phyloP scores from a whole-genome alignment of 2,113 vertebrate genomes.

The Cyanoliseus patagonus region DNA sequence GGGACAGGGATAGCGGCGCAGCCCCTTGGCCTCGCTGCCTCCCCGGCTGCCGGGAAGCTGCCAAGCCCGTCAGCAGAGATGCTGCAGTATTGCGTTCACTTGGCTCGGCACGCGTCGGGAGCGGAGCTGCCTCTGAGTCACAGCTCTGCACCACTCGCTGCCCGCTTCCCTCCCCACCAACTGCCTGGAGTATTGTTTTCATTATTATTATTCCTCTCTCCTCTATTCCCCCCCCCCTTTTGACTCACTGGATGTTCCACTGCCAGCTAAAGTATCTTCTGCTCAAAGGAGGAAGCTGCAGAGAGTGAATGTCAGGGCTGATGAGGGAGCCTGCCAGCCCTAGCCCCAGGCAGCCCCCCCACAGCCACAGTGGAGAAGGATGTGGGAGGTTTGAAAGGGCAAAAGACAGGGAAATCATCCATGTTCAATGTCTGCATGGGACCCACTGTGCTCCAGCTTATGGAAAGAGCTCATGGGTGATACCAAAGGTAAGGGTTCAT shows the following conservation, averaged over 20 bases:
- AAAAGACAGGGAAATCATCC: not conserved
- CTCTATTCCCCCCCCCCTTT: not conserved
- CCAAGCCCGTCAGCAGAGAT: not conserved
- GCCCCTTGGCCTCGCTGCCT: not conserved
- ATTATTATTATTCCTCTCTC: not conserved
- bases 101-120: not conserved
- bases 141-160: constrained; percentile 13
- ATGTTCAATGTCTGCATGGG: not conserved
- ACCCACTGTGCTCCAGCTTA: not conserved
- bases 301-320: fast-evolving
- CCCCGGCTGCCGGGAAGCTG: not conserved
- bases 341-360: not conserved
- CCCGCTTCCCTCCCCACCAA: not conserved
- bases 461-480: not conserved
- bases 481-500: not conserved
- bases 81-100: not conserved
- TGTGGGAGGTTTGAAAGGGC: not conserved
- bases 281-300: not conserved
- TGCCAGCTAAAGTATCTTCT: not conserved
- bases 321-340: not conserved
- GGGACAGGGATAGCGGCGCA: not conserved
- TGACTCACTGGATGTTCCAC: not conserved
- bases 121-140: constrained; percentile 16
- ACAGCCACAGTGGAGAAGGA: fast-evolving
- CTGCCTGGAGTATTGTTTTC: not conserved